A percentile compares a stretch with the other conserved stretches of the same genome.
These are phyloP conservation scores for Hirudo medicinalis DNA, from an alignment of 1,140 invertebrate genomes.

Conservation along the genomic window DNA sequence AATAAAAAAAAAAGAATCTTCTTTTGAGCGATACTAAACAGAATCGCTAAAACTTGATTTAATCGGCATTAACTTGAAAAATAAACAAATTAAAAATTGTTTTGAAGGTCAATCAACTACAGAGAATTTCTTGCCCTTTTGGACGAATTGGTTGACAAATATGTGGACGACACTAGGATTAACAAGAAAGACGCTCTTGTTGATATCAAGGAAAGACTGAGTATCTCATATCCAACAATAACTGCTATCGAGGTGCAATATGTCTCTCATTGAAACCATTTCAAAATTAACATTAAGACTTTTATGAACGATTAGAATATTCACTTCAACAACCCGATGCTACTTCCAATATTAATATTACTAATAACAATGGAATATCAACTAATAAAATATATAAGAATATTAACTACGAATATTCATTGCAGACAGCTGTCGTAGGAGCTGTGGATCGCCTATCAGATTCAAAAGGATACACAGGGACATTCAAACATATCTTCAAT, in stretches of 20 bases:
- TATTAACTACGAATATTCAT: constrained; percentile 1
- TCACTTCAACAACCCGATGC: background rate
- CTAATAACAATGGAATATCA: background rate
- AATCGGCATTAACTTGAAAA: no score
- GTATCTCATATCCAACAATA: background rate
- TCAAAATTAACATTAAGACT: background rate
- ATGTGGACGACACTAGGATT: background rate
- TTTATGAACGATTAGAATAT: background rate
- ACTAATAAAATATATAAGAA: background rate
- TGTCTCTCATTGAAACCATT: background rate
- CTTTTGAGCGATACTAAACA: no score
- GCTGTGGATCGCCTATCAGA: background rate
- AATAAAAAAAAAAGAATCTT: no score
- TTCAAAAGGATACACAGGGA: background rate
- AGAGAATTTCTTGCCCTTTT: background rate
- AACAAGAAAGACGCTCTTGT: constrained; percentile 3
- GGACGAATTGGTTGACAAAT: background rate
- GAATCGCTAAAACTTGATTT: no score
- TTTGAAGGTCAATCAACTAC: background rate
- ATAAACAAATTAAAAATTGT: background rate
- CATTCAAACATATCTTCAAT: constrained; percentile 7
- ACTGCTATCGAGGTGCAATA: background rate
- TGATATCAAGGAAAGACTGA: background rate
- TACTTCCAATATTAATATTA: no score
- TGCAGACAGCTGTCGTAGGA: background rate